These are phyloP conservation scores for Neoscelio sp. DNA, from an alignment of 2,888 invertebrate species.

Conservation along the genomic window DNA sequence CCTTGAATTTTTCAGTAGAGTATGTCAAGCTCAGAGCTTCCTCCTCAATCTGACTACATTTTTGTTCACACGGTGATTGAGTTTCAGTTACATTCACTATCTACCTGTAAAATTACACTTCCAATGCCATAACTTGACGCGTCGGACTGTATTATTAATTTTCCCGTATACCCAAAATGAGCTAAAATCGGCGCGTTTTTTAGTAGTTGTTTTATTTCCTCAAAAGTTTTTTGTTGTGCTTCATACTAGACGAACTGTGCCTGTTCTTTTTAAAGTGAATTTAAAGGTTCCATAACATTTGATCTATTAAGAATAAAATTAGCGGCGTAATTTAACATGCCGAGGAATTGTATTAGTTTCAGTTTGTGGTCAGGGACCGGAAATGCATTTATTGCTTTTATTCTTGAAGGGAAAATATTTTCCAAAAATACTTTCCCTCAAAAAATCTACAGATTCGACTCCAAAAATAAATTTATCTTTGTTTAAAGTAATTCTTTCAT, in stretches of 20 bases:
- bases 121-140: conserved; percentile 76
- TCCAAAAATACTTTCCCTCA: conserved; percentile 71
- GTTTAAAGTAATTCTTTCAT: too few relatives aligned
- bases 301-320: conserved; percentile 70
- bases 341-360: conserved; percentile 67
- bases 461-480: too few relatives aligned
- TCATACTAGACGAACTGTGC: conserved; percentile 66
- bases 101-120: conserved; percentile 72
- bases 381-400: conserved; percentile 63
- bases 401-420: conserved; percentile 56
- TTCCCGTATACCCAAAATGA: conserved; percentile 71
- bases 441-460: too few relatives aligned
- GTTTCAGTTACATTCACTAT: conserved; percentile 77
- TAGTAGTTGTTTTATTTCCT: conserved; percentile 72
- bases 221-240: conserved; percentile 69
- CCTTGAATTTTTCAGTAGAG: conserved; percentile 75
- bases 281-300: conserved; percentile 64
- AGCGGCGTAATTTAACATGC: conserved; percentile 64
- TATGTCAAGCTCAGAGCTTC: conserved; percentile 77
- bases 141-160: conserved; percentile 71
- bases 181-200: conserved; percentile 72
- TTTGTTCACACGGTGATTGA: conserved; percentile 66
- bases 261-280: conserved; percentile 64
- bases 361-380: conserved; percentile 66
- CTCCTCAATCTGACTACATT: conserved; percentile 79